Conservation (phyloP, 2,113 vertebrate genomes). For the Dermatemys mawii region DNA sequence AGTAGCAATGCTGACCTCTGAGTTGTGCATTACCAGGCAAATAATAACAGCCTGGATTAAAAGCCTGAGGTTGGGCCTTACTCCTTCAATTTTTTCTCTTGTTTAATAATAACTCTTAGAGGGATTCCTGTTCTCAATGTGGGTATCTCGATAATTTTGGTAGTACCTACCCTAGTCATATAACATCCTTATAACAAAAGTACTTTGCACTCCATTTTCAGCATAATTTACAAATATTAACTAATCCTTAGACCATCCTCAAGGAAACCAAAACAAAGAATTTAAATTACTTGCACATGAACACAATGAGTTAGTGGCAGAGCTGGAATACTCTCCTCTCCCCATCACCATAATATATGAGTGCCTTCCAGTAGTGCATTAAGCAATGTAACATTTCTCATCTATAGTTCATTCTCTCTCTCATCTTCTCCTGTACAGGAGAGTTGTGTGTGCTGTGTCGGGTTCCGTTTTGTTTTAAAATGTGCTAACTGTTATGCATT, state of each 20-base stretch:
- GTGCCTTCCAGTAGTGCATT: not conserved
- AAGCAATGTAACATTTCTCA: not conserved
- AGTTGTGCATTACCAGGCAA: not conserved
- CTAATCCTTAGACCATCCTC: not conserved
- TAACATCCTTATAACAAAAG: not conserved
- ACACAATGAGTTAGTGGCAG: not conserved
- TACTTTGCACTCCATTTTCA: not conserved
- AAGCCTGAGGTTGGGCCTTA: not conserved
- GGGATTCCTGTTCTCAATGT: not conserved
- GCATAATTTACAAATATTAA: not conserved
- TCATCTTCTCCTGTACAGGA: not conserved
- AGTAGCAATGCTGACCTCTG: not conserved
- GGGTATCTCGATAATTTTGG: not conserved
- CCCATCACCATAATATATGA: not conserved
- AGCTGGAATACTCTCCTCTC: not conserved
- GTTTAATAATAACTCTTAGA: not conserved
- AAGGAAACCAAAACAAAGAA: rapidly evolving
- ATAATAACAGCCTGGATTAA: not conserved
- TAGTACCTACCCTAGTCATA: not conserved
- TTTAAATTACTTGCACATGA: not conserved
- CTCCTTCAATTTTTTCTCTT: not conserved
- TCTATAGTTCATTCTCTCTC: not conserved
- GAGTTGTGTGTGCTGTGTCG: not conserved
- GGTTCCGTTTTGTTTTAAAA: not conserved
- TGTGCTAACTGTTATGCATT: not conserved